phyloP scores from a whole-genome alignment of 2,888 invertebrate species.

The Crematogaster levior region DNA sequence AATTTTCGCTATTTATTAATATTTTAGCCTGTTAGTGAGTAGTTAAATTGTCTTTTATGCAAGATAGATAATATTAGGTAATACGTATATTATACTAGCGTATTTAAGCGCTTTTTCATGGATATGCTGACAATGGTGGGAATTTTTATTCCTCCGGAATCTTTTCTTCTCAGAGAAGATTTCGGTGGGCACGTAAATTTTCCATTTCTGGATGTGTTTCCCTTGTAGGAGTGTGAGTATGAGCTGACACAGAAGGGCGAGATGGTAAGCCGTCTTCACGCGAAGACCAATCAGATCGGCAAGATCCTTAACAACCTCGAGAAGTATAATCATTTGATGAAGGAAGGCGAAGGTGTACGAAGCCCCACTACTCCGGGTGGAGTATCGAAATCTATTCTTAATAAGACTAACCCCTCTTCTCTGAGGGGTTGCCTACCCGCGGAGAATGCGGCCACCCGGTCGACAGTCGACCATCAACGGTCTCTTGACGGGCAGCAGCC shows the following conservation, averaged over 20 bases:
- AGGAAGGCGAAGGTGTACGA: slow-evolving; percentile 86
- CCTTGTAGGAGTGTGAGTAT: slow-evolving; percentile 95
- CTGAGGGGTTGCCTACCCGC: slow-evolving; percentile 73
- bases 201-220: slow-evolving; percentile 79
- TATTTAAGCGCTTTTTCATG: slow-evolving; percentile 5
- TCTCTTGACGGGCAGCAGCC: slow-evolving; percentile 28
- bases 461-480: slow-evolving; percentile 53
- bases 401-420: slow-evolving; percentile 79
- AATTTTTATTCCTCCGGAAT: slow-evolving; percentile 14
- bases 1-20: slow-evolving; percentile 11
- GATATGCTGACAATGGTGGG: not conserved
- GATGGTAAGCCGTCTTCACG: slow-evolving; percentile 97
- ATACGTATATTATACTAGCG: not conserved
- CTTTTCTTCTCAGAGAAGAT: slow-evolving; percentile 22
- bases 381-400: slow-evolving; percentile 75
- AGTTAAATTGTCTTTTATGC: not conserved
- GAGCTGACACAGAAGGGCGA: slow-evolving; percentile 98
- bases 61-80: not conserved
- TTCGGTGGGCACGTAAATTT: slow-evolving; percentile 45
- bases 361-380: slow-evolving; percentile 85
- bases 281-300: slow-evolving; percentile 98
- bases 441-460: slow-evolving; percentile 30
- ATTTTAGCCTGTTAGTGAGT: slow-evolving; percentile 29
- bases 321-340: slow-evolving; percentile 92
- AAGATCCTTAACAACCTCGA: slow-evolving; percentile 96